These are phyloP conservation scores for Mustela nigripes DNA, from an alignment of 2,113 vertebrate genomes.

Conservation along the genomic window DNA sequence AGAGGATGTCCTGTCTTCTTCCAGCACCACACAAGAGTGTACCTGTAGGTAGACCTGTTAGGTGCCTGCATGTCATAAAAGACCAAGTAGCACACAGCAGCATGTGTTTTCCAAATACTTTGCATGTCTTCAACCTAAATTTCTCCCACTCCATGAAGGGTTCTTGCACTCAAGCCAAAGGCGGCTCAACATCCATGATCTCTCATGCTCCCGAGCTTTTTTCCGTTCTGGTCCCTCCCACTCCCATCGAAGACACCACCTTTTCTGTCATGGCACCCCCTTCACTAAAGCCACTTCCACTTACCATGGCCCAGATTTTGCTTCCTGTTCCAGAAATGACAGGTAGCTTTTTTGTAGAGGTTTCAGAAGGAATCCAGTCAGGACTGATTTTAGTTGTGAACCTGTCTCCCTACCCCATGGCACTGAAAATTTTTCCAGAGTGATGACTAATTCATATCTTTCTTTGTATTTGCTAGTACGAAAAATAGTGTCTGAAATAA, in stretches of 20 bases:
- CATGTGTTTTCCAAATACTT: accelerated
- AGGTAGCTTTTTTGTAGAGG: neutral
- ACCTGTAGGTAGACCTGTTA: accelerated
- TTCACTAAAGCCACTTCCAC: neutral
- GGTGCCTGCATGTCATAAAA: neutral
- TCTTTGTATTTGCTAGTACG: neutral
- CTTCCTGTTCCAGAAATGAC: neutral
- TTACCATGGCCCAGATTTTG: too few species aligned
- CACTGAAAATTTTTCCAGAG: neutral
- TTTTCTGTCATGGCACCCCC: too few species aligned
- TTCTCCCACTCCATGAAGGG: accelerated
- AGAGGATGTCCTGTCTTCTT: neutral
- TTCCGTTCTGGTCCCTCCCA: too few species aligned
- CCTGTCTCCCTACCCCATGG: too few species aligned
- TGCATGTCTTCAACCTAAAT: accelerated
- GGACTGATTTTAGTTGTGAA: neutral
- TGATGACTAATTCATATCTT: neutral
- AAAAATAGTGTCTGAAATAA: neutral
- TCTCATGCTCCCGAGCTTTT: accelerated
- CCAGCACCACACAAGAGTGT: neutral
- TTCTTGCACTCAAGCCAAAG: accelerated
- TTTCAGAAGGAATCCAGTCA: neutral
- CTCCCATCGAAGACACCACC: too few species aligned
- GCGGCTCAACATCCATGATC: neutral
- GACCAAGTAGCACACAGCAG: neutral